Evolutionary conservation across 2,797 vertebrate species (phyloP), one percentile per base, ranked within the genome.

Genomic region (Alca torda): DNA sequence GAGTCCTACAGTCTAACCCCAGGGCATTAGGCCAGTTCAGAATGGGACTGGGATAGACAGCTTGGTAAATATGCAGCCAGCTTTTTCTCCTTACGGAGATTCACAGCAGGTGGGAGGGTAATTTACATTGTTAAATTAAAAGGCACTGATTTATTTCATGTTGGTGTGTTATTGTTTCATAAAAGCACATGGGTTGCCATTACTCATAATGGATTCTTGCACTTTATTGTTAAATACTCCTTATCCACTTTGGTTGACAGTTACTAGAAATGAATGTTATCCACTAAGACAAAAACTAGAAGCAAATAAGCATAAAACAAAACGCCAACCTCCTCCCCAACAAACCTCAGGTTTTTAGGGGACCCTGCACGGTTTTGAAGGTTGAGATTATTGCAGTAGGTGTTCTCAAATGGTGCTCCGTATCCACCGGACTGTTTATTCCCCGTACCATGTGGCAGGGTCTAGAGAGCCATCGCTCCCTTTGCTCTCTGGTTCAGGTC

Each of bases 61-160:
- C 89, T 89, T 45, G 63, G 88, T 90, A 93, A 96, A 91, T 91
- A 88, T 13, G 5, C 92, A 6, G 61, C 89, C 93, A 87, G 92
- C 90, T 94, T 84, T 73, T 95, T 89, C 93, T 92, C 86, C 93
- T 95, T 90, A 74, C 3, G 14, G 82, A 94, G 67, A 69, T 53
- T 83, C 94, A 76, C 93, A 96, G 96, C 95, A 96, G 96, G 95
- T 96, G 94, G 90, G 96, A 96, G 87, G 85, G 85, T 81, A 87
- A 83, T 95, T 93, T 92, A 88, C 74, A 92, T 84, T 92, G 88
- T 92, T 84, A 83, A 96, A 90, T 95, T 89, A 90, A 90, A 95
- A 92, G 93, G 39, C 90, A 75, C 61, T 91, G 93, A 90, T 95
- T 96, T 94, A 95, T 95, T 94, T 94, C 87, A 77, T 90, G 84